Evolutionary conservation across 2,888 invertebrate species (phyloP).

Genomic region (Craniophora ligustri): DNA sequence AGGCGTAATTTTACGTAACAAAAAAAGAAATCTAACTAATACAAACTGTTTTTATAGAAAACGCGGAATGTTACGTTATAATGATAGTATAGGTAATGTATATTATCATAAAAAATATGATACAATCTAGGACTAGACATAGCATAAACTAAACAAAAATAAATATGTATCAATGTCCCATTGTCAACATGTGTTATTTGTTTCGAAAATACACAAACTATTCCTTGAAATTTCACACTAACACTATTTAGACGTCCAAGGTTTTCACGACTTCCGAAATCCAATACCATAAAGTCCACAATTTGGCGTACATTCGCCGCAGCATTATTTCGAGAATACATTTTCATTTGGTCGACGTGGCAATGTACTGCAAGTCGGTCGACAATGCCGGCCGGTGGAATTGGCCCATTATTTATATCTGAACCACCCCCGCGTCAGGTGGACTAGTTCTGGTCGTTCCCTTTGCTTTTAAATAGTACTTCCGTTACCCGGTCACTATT

Average conservation of each 20-base stretch:
- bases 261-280: constrained; percentile 50
- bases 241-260: constrained; percentile 17
- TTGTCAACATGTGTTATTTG: too few species aligned
- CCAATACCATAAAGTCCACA: constrained; percentile 47
- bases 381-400: constrained; percentile 68
- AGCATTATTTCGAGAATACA: constrained; percentile 54
- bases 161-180: too few species aligned
- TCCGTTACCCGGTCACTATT: constrained; percentile 53
- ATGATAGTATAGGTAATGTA: too few species aligned
- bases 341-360: constrained; percentile 57
- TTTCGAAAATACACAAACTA: constrained; percentile 1
- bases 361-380: constrained; percentile 72
- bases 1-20: not conserved
- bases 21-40: not conserved
- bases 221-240: constrained; percentile 5
- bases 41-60: not conserved
- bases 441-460: constrained; percentile 55
- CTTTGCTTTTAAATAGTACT: constrained; percentile 54
- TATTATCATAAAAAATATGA: too few species aligned
- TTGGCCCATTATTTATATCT: constrained; percentile 78
- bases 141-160: too few species aligned
- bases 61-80: not conserved
- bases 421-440: constrained; percentile 68
- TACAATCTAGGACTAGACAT: too few species aligned
- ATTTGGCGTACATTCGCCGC: constrained; percentile 42